phyloP scores from a whole-genome alignment of 2,888 invertebrate genomes.

The Blastobasis adustella region DNA sequence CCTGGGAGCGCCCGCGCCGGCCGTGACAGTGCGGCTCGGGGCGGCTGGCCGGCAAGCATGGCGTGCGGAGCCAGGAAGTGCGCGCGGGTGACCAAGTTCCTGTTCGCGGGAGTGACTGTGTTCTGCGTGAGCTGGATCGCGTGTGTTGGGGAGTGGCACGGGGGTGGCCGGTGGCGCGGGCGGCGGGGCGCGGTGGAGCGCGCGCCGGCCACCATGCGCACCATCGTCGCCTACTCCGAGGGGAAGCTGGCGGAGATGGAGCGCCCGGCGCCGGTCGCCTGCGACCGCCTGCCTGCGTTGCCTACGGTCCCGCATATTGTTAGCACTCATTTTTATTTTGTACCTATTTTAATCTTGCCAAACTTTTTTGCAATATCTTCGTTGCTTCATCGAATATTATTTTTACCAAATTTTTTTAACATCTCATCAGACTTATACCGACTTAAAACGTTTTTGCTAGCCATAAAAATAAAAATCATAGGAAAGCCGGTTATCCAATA shows the following conservation, averaged over 20 bases:
- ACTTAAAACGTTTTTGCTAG: background rate
- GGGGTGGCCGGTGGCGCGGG: slow-evolving; percentile 41
- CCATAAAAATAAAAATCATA: background rate
- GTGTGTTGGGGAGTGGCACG: slow-evolving; percentile 57
- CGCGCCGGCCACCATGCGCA: slow-evolving; percentile 60
- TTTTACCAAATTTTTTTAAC: no score
- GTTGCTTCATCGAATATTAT: background rate
- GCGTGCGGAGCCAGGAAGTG: slow-evolving; percentile 43
- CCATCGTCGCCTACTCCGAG: slow-evolving; percentile 77
- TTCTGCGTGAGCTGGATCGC: slow-evolving; percentile 65
- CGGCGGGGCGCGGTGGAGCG: background rate
- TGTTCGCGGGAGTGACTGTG: slow-evolving; percentile 54
- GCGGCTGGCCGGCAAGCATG: slow-evolving; percentile 25
- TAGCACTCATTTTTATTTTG: slow-evolving; percentile 25
- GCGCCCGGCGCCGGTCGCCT: slow-evolving; percentile 54
- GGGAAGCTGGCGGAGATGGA: slow-evolving; percentile 70
- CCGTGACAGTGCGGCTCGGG: slow-evolving; percentile 16
- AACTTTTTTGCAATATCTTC: background rate
- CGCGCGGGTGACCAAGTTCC: slow-evolving; percentile 49
- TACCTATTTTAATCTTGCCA: background rate
- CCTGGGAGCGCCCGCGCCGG: slow-evolving; percentile 24
- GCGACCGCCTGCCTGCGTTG: slow-evolving; percentile 50
- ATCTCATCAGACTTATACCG: background rate
- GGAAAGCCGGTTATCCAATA: slow-evolving; percentile 3
- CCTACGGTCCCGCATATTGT: slow-evolving; percentile 48